A percentile compares a stretch with the other conserved stretches of the same genome.
Evolutionary conservation across 64 coral and sea anemone species (phyloP).

Genomic region (Stichodactyla helianthus): DNA sequence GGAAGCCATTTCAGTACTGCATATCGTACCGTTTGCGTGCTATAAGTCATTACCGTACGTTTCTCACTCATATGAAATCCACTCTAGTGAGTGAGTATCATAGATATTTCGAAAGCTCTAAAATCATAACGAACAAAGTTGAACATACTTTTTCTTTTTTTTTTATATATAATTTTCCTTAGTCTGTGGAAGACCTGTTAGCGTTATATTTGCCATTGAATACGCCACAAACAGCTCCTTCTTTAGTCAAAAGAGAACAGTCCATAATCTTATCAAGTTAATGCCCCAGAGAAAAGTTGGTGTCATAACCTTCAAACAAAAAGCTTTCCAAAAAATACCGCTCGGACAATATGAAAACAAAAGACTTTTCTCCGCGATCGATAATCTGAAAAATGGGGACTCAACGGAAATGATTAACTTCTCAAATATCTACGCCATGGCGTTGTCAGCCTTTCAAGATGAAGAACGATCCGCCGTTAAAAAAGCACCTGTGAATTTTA

Average conservation of each 20-base stretch:
- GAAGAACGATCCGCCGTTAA: not conserved
- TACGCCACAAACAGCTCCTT: not conserved
- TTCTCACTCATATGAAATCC: too few relatives aligned
- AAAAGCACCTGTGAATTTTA: not conserved
- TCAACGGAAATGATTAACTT: not conserved
- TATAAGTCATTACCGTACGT: too few relatives aligned
- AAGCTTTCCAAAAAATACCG: not conserved
- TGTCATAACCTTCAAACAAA: not conserved
- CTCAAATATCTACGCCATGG: not conserved
- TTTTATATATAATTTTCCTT: not conserved
- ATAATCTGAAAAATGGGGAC: not conserved
- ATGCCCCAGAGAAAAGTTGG: not conserved
- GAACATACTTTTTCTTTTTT: not conserved
- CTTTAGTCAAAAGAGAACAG: not conserved
- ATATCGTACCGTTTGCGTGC: too few relatives aligned
- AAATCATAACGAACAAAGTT: too few relatives aligned
- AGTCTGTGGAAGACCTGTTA: constrained; percentile 19
- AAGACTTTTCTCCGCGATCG: not conserved
- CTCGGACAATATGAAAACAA: not conserved
- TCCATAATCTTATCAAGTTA: not conserved
- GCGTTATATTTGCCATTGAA: constrained; percentile 26
- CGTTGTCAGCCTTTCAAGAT: not conserved
- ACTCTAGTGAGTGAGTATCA: too few relatives aligned
- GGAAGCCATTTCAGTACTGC: too few relatives aligned
- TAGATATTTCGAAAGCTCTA: not conserved